Conservation (phyloP, 2,888 invertebrate species). For the Cheilosia impressa region DNA sequence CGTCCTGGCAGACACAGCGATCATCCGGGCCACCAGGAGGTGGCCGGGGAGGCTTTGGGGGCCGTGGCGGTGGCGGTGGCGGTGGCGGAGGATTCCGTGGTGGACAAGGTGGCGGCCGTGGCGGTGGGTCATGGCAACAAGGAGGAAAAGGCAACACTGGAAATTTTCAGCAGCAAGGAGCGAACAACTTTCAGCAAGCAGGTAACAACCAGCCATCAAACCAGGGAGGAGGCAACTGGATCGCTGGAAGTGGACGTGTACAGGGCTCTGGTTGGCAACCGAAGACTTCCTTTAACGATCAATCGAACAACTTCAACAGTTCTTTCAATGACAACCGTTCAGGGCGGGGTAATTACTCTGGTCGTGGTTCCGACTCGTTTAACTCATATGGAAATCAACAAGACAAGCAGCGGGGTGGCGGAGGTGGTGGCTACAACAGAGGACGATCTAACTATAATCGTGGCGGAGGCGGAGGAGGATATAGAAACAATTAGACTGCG, state of each 20-base stretch:
- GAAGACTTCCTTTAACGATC: conserved; percentile 68
- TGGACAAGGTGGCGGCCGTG: conserved; percentile 77
- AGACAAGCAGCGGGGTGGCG: conserved; percentile 75
- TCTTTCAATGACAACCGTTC: conserved; percentile 71
- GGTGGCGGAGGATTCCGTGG: conserved; percentile 76
- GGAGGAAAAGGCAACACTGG: conserved; percentile 65
- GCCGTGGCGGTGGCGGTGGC: conserved; percentile 79
- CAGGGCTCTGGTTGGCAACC: conserved; percentile 82
- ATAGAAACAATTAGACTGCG: conserved; percentile 56
- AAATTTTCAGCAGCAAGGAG: conserved; percentile 36
- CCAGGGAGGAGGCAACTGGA: conserved; percentile 76
- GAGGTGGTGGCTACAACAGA: conserved; percentile 52
- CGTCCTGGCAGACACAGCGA: conserved; percentile 93
- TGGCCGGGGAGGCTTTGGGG: conserved; percentile 79
- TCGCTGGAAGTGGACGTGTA: conserved; percentile 82
- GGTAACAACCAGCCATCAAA: conserved; percentile 39
- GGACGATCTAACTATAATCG: conserved; percentile 80
- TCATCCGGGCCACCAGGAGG: conserved; percentile 84
- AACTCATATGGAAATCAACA: conserved; percentile 62
- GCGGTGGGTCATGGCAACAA: conserved; percentile 78
- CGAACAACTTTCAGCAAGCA: conserved; percentile 37
- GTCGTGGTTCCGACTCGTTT: conserved; percentile 55
- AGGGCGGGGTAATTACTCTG: conserved; percentile 74
- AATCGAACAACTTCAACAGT: conserved; percentile 44
- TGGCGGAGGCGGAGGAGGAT: conserved; percentile 71